Conservation (phyloP, 30 jellyfish, hydroid and myxozoan species). For the Cassiopea xamachana region DNA sequence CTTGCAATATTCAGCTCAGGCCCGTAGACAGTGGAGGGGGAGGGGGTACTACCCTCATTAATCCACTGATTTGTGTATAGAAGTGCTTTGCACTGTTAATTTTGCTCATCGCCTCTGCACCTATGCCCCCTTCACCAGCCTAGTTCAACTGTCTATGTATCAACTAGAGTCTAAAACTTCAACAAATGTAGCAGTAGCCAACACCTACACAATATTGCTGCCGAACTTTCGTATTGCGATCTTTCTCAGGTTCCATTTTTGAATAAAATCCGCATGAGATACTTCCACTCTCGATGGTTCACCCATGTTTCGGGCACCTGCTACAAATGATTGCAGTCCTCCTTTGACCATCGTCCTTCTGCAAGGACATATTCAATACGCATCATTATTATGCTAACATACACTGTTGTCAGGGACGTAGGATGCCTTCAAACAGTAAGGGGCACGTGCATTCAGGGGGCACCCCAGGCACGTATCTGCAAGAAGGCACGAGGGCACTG, state of each 20-base stretch:
- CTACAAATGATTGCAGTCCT: constrained; percentile 21
- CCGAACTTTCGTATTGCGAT: constrained; percentile 13
- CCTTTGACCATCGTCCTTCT: constrained; percentile 32
- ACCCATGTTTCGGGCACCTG: constrained; percentile 17
- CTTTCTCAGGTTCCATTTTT: constrained; percentile 35
- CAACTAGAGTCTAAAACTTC: neutral
- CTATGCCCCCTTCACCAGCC: no score
- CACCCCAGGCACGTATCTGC: no score
- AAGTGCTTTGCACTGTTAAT: no score
- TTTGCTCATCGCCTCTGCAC: no score
- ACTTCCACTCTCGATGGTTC: neutral
- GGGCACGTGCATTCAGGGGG: no score
- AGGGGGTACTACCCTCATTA: no score
- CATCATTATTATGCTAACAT: neutral
- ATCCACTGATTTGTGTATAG: no score
- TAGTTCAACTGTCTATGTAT: no score
- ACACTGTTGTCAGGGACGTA: neutral
- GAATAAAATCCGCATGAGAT: constrained; percentile 29
- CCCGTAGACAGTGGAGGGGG: no score
- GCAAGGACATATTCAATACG: neutral
- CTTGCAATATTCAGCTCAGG: no score
- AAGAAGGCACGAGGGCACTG: no score
- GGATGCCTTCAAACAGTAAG: no score
- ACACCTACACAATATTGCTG: neutral
- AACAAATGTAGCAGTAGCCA: neutral